Evolutionary conservation across 2,797 vertebrate genomes (phyloP).

Genomic region (Schizopygopsis pylzovi): DNA sequence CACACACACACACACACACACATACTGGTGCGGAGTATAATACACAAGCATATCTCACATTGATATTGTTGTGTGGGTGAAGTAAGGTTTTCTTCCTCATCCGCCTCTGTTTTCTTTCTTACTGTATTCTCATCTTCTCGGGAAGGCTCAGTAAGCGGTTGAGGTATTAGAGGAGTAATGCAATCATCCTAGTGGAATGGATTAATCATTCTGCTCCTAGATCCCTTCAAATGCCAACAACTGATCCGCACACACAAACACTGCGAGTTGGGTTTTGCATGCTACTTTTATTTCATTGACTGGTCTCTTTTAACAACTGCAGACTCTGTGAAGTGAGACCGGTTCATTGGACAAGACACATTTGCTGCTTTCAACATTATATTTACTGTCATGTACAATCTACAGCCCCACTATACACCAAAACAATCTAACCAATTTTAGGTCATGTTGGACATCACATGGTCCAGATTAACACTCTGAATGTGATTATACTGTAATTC

Average conservation of each 20-base stretch:
- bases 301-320: constrained; percentile 33
- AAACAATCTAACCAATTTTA: constrained; percentile 7
- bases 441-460: not conserved
- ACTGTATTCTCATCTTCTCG: constrained; percentile 10
- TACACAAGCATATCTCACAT: constrained; percentile 50
- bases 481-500: constrained; percentile 1
- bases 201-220: constrained; percentile 56
- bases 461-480: constrained; percentile 5
- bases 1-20: not conserved
- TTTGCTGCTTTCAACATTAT: constrained; percentile 46
- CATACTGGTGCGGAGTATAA: constrained; percentile 37
- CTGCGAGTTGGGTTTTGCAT: constrained; percentile 19
- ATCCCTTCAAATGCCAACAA: constrained; percentile 48
- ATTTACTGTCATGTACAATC: constrained; percentile 36
- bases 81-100: constrained; percentile 43
- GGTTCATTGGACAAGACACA: constrained; percentile 48
- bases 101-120: constrained; percentile 30
- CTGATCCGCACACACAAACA: constrained; percentile 26
- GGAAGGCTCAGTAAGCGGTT: constrained; percentile 19
- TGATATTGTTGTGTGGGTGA: constrained; percentile 44
- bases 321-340: constrained; percentile 31
- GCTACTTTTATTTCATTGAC: constrained; percentile 51
- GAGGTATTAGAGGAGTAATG: constrained; percentile 53
- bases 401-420: constrained; percentile 10
- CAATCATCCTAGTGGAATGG: constrained; percentile 51